Percentiles rank a stretch among this genome's conserved stretches.
phyloP scores from a whole-genome alignment of 2,113 vertebrate species.

The Rynchops niger region DNA sequence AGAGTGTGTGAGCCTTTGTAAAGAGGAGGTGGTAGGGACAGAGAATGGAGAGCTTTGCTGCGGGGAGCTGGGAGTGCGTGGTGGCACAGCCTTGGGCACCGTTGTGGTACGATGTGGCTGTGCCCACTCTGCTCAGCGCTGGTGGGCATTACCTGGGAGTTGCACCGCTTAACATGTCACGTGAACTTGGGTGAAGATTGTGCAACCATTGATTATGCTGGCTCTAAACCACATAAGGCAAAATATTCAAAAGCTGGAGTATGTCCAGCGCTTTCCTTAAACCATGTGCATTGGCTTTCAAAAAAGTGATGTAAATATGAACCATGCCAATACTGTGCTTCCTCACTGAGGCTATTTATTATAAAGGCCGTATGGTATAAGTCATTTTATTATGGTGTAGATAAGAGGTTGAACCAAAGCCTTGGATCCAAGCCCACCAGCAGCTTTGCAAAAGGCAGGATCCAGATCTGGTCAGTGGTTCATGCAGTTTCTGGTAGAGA shows the following conservation, averaged over 20 bases:
- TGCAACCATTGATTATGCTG: not conserved
- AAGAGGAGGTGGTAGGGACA: not conserved
- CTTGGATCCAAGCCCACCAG: constrained; percentile 3
- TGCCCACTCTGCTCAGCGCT: not conserved
- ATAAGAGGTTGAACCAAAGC: constrained; percentile 9
- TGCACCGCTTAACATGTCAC: not conserved
- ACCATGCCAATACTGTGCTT: not conserved
- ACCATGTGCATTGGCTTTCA: not conserved
- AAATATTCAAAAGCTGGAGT: not conserved
- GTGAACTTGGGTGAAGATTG: not conserved
- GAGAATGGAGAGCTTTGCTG: not conserved
- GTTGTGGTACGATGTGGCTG: not conserved
- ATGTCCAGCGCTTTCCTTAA: not conserved
- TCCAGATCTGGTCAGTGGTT: not conserved
- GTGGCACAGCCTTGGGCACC: not conserved
- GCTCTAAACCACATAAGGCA: not conserved
- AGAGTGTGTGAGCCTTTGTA: constrained; percentile 16
- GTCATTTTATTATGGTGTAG: not conserved
- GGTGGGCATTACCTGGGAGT: not conserved
- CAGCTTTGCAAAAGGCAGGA: constrained; percentile 7
- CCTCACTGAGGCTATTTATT: constrained; percentile 3
- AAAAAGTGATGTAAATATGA: not conserved
- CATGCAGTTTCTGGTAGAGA: not conserved
- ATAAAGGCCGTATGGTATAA: not conserved
- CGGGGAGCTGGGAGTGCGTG: not conserved